Conservation (phyloP, 2,113 vertebrate species). For the Tylochromis polylepis region DNA sequence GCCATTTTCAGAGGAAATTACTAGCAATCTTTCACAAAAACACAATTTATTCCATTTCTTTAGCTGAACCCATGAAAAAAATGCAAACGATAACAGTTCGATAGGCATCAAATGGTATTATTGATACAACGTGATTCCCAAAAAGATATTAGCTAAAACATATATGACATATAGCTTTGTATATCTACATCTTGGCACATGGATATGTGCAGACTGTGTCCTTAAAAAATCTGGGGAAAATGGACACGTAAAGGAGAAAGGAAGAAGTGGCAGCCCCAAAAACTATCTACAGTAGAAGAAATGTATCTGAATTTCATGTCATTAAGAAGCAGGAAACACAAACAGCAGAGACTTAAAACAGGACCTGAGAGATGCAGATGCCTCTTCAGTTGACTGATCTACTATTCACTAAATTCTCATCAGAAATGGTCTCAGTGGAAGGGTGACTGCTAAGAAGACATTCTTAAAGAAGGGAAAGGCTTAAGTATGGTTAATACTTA, state of each 20-base stretch:
- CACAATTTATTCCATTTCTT: too few species aligned
- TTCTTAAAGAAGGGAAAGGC: neutral
- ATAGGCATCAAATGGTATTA: too few species aligned
- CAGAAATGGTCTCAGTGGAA: neutral
- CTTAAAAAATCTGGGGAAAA: neutral
- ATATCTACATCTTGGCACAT: too few species aligned
- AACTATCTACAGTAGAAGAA: neutral
- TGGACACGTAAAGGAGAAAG: neutral
- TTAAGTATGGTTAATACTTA: neutral
- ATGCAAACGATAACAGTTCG: too few species aligned
- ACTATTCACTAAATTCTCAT: neutral
- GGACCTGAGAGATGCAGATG: neutral
- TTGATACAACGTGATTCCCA: too few species aligned
- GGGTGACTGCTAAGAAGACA: neutral
- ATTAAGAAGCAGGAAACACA: too few species aligned
- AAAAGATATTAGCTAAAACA: too few species aligned
- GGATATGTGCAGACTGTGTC: neutral
- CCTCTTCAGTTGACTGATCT: neutral
- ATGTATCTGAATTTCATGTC: too few species aligned
- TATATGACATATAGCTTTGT: too few species aligned
- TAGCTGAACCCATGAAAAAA: too few species aligned
- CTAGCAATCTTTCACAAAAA: neutral
- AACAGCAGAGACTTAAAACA: neutral
- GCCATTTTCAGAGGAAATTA: neutral
- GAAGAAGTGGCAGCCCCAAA: neutral